Conservation (phyloP, 2,113 vertebrate genomes). For the Leptocoma aspasia region DNA sequence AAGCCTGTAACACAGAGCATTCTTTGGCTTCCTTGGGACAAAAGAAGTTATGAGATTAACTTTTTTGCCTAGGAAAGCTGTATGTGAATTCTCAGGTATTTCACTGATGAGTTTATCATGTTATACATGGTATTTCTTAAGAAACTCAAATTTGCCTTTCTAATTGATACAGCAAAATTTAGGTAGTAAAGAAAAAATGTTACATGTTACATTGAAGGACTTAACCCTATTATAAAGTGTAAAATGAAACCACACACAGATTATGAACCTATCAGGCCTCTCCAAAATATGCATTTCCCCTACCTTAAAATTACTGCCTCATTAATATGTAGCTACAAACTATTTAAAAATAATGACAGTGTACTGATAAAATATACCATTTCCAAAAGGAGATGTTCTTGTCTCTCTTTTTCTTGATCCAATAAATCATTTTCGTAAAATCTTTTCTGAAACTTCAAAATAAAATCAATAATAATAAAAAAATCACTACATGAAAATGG, state of each 20-base stretch:
- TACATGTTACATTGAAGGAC: neutral
- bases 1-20: neutral
- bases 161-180: neutral
- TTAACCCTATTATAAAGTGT: neutral
- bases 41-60: neutral
- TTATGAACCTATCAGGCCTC: neutral
- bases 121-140: neutral
- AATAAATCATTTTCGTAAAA: constrained; percentile 84
- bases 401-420: constrained; percentile 91
- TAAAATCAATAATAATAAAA: constrained; percentile 44
- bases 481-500: constrained; percentile 38
- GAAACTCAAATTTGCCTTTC: neutral
- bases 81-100: neutral
- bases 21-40: neutral
- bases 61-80: neutral
- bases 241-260: neutral
- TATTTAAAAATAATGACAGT: neutral
- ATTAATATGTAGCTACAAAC: neutral
- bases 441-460: constrained; percentile 86
- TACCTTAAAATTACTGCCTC: neutral
- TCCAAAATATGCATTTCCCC: neutral
- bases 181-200: neutral
- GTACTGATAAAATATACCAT: constrained; percentile 78
- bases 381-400: constrained; percentile 88
- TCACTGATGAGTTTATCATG: neutral